These are phyloP conservation scores for Gouania willdenowi DNA, from an alignment of 2,797 vertebrate species.

Conservation along the genomic window DNA sequence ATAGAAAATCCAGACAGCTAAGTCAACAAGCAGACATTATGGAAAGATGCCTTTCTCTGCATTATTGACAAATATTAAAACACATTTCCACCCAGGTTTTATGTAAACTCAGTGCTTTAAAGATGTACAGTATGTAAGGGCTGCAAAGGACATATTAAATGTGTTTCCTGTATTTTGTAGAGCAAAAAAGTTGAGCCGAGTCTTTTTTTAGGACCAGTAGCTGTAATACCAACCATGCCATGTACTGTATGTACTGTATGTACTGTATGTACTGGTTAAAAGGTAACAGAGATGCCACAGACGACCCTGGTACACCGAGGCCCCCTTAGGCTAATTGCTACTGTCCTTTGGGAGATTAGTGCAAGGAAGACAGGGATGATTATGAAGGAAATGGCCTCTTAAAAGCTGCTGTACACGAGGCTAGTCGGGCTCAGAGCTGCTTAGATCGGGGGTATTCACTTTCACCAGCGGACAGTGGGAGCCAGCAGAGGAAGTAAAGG, in stretches of 20 bases:
- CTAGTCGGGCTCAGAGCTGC: constrained; percentile 23
- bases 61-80: constrained; percentile 36
- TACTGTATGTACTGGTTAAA: constrained; percentile 6
- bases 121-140: too few relatives aligned
- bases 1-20: constrained; percentile 35
- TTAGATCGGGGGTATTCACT: constrained; percentile 40
- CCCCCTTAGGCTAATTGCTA: constrained; percentile 33
- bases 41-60: constrained; percentile 23
- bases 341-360: constrained; percentile 48
- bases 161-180: neutral
- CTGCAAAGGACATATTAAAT: neutral
- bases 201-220: neutral
- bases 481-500: constrained; percentile 54
- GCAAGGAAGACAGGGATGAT: constrained; percentile 39
- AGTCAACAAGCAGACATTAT: constrained; percentile 38
- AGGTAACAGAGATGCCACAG: constrained; percentile 42
- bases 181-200: neutral
- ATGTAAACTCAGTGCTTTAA: too few relatives aligned
- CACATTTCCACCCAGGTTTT: constrained; percentile 24
- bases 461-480: constrained; percentile 40
- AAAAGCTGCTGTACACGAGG: constrained; percentile 23
- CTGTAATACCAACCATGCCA: neutral
- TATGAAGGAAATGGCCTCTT: constrained; percentile 65
- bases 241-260: neutral
- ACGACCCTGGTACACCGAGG: constrained; percentile 26